Evolutionary conservation across 2,113 vertebrate genomes (phyloP).

Genomic region (Sphaerodactylus townsendi): DNA sequence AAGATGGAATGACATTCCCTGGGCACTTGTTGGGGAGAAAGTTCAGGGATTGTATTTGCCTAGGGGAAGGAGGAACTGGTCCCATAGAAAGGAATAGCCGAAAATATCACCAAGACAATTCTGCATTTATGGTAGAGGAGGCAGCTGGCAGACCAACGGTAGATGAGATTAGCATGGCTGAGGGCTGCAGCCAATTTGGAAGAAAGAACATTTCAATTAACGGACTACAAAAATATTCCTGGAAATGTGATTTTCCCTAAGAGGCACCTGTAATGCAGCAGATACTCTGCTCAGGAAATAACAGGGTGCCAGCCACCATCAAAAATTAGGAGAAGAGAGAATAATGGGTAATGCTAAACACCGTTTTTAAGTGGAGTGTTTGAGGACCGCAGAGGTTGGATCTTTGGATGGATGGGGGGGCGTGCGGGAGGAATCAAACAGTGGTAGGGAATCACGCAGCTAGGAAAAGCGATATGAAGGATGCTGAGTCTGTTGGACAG

Average conservation of each 20-base stretch:
- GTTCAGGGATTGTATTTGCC: too few species aligned
- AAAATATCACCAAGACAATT: too few species aligned
- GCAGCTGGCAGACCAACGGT: background rate
- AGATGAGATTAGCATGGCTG: background rate
- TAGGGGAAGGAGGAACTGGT: too few species aligned
- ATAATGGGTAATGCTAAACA: background rate
- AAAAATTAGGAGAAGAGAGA: background rate
- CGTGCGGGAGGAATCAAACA: background rate
- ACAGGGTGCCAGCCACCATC: background rate
- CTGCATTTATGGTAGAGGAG: background rate
- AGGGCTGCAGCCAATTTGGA: constrained; percentile 17
- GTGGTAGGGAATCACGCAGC: background rate
- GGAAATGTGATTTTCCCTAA: background rate
- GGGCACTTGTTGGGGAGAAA: too few species aligned
- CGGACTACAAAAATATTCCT: background rate
- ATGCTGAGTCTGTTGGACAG: too few species aligned
- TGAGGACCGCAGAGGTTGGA: background rate
- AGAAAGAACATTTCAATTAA: constrained; percentile 9
- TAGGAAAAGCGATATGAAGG: background rate
- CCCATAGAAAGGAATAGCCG: too few species aligned
- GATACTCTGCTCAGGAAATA: background rate
- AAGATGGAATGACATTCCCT: too few species aligned
- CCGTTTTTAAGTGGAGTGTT: accelerated
- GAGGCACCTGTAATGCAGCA: accelerated
- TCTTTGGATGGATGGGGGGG: background rate